Percentiles rank a stretch among this genome's conserved stretches.
These are phyloP conservation scores for Lanius ludovicianus DNA, from an alignment of 2,113 vertebrate species.

Conservation along the genomic window DNA sequence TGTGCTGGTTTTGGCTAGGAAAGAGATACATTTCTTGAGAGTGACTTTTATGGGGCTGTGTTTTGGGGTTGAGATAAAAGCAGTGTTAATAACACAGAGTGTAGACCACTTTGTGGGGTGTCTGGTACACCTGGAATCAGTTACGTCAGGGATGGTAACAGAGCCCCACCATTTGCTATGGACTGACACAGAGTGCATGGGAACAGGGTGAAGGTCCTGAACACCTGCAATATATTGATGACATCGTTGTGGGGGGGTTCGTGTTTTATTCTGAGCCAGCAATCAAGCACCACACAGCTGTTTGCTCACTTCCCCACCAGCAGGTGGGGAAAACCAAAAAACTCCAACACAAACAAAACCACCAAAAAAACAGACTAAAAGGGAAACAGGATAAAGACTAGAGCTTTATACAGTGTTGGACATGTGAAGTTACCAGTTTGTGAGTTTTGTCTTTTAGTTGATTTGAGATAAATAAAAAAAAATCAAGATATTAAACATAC, in stretches of 20 bases:
- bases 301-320: neutral
- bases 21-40: neutral
- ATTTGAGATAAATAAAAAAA: neutral
- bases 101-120: neutral
- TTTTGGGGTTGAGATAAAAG: neutral
- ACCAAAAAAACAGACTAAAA: neutral
- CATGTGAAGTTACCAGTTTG: neutral
- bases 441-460: neutral
- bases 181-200: rapidly evolving
- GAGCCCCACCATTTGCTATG: neutral
- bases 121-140: neutral
- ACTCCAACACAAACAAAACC: neutral
- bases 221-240: neutral
- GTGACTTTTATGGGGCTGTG: neutral
- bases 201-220: neutral
- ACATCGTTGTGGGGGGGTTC: neutral
- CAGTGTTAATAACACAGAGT: neutral
- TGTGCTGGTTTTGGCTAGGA: neutral
- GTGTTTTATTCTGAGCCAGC: neutral
- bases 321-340: neutral
- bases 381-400: neutral
- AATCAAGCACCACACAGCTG: too few relatives aligned
- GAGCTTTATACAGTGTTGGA: neutral
- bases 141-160: neutral
- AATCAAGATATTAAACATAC: neutral